Evolutionary conservation across 1,140 invertebrate species (phyloP), one percentile per base, ranked within the genome.

Genomic region (Heliothis subflexa): DNA sequence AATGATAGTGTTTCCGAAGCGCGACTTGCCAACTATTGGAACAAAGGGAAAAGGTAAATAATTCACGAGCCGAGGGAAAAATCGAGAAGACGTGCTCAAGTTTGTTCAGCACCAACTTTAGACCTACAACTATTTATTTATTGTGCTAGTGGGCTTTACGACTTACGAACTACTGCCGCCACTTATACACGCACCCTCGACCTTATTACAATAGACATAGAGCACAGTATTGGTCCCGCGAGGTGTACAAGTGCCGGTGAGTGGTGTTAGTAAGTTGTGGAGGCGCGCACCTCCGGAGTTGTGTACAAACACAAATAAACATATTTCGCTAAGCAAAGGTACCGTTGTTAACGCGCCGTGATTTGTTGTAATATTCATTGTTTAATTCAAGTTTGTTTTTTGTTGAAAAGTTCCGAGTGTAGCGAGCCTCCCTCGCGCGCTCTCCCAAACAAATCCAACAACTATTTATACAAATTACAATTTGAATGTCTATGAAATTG

Each of bases 81-180:
- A 84, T 85, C 77, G 81, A 74, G 68, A 83, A 83, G 82, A 84
- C 79, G 82, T 71, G 66, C 73, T 57, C 81, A 55, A 84, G 85
- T 80, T 87, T 84, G 33, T 25, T 59, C 52, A 16, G 64, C 70
- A 82, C 81, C 81, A 84, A 89, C 81, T 88, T 88, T 80, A 82
- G 81, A 86, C 84, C 84, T 86, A 82, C 81, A 86, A 88, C 83
- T 90, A 87, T 89, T 90, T 90, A 90, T 90, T 90, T 90, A 90
- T 88, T 82, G 85, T 80, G 80, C 88, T 86, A 78, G 76, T 79
- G 84, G 85, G 86, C 85, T 85, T 86, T 80, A 33, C 78, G 78
- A 79, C 50, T 80, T 81, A 49, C 14, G 7, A 16, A 40, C 49
- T 13, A 72, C 74, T 33, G 25, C 28, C 40, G 11, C 12, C 28